A percentile compares a stretch with the other conserved stretches of the same genome.
Evolutionary conservation across 2,888 invertebrate genomes (phyloP).

Genomic region (Trisateles emortualis): DNA sequence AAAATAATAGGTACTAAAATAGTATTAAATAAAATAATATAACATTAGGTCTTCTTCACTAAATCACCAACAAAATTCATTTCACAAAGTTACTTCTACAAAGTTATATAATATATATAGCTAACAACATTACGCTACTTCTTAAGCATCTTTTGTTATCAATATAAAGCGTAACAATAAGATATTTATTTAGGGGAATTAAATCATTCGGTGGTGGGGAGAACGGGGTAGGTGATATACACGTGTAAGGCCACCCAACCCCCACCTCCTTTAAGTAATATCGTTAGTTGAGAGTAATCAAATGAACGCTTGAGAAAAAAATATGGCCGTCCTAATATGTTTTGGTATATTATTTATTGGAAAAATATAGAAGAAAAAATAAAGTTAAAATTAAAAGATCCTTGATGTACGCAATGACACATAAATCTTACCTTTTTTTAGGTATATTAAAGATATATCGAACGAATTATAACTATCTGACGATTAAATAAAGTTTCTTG

Average conservation of each 20-base stretch:
- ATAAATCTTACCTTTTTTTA: no score
- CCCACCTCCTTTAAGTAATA: constrained; percentile 9
- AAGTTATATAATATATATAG: not conserved
- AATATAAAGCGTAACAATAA: constrained; percentile 1
- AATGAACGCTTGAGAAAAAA: not conserved
- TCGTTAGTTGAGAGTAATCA: constrained; percentile 27
- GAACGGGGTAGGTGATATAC: constrained; percentile 13
- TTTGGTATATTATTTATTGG: not conserved
- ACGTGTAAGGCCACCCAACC: constrained; percentile 23
- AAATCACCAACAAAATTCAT: no score
- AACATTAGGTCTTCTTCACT: no score
- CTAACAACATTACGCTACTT: not conserved
- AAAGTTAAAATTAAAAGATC: no score
- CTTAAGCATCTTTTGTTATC: not conserved
- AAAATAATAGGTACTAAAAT: no score
- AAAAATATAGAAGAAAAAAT: no score
- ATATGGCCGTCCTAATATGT: not conserved
- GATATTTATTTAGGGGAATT: constrained; percentile 30
- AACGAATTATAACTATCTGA: no score
- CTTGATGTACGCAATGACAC: no score
- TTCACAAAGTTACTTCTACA: no score
- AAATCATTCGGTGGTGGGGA: constrained; percentile 24
- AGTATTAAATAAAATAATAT: no score
- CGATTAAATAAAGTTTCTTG: no score
- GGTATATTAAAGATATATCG: no score